phyloP scores from a whole-genome alignment of 35 echinoderm and acorn worm genomes.

The Lytechinus variegatus region DNA sequence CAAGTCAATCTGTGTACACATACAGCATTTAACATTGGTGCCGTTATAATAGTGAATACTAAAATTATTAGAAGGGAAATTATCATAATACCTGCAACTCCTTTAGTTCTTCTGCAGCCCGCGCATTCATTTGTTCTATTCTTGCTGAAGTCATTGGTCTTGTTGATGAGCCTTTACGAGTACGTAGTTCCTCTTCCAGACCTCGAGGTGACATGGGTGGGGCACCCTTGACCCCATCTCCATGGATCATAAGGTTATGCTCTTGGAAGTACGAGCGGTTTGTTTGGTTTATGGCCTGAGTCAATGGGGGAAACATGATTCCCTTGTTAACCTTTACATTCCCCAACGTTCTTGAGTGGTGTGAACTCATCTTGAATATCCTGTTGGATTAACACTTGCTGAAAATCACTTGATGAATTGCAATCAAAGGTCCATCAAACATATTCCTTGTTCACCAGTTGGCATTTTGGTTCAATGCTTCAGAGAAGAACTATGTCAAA shows the following conservation, averaged over 20 bases:
- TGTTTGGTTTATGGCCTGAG: conserved; percentile 36
- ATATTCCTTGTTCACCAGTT: not conserved
- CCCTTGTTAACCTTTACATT: conserved; percentile 45
- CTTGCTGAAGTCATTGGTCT: conserved; percentile 31
- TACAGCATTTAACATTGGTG: too few species aligned
- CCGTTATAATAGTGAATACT: too few species aligned
- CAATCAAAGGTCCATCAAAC: not conserved
- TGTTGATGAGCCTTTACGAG: not conserved
- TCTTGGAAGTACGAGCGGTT: conserved; percentile 24
- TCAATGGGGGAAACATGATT: conserved; percentile 49
- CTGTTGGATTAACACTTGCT: not conserved
- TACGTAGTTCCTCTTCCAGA: conserved; percentile 3
- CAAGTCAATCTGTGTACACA: too few species aligned
- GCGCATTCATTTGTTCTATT: conserved; percentile 29
- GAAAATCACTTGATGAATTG: not conserved
- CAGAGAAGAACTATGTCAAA: not conserved
- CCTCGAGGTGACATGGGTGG: not conserved
- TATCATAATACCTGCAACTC: conserved; percentile 38
- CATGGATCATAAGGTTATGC: conserved; percentile 47
- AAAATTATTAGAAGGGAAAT: not conserved
- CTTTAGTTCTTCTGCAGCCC: conserved; percentile 41
- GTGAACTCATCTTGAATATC: not conserved
- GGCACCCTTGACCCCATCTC: conserved; percentile 25
- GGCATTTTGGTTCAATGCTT: not conserved
- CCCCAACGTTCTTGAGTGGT: conserved; percentile 24